Evolutionary conservation across 2,797 vertebrate genomes (phyloP), one percentile per base, ranked within the genome.

Genomic region (Heliangelus exortis): DNA sequence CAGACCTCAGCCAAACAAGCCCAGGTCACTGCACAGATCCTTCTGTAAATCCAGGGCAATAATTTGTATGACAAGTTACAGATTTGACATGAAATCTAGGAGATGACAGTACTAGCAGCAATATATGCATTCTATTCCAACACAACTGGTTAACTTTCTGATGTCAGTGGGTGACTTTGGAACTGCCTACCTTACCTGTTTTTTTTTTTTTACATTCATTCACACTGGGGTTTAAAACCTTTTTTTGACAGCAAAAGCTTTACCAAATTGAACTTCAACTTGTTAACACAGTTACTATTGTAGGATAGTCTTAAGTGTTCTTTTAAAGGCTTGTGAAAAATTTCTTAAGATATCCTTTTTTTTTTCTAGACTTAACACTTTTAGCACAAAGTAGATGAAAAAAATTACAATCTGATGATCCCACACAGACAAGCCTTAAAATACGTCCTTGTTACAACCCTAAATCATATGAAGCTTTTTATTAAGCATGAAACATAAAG

Each of bases 161-260:
- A 69, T 50, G 45, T 71, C 28, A 55, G 8, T 76, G 22, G 12
- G 20, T 6, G 8, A 21, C 36, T 90, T 26, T 79, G 34, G 34
- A 15, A 58, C 3, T 19, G 59, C 7, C 20, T 19, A 59, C 9
- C 20, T 59, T 29, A 69, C 36, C 1, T 0, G 5, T 4, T 67
- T 11, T 39, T 39, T 41, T 39, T 39, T 41, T 41, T 41, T 13
- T 23, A 36, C 15, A 47, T 3, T 50, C 26, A 61, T 33, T 58
- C 23, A 10, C 12, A 15, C 1, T 61, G 10, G 15, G 66, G 12
- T 58, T 87, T 43, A 50, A 59, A 84, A 80, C 7, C 3, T 55
- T 47, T 45, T 68, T 74, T 39, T 22, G 7, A 53, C 34, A 57
- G 21, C 31, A 39, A 84, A 84, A 73, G 16, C 8, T 48, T 59